Base-by-base conservation (phyloP, 2,888 invertebrate species). In the Hypena proboscidalis region DNA sequence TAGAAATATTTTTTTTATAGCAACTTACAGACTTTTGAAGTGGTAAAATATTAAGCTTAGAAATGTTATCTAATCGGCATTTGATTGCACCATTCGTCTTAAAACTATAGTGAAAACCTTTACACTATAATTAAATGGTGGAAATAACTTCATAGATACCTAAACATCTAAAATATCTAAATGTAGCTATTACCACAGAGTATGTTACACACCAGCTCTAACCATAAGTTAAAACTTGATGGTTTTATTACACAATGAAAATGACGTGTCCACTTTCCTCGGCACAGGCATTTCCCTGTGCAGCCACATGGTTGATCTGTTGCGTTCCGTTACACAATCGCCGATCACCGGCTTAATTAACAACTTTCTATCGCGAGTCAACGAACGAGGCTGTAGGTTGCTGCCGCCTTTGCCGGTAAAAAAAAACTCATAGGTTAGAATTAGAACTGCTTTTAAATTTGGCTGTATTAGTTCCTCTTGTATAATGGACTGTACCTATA, bases 311-410 rank as follows among this genome's bases (percentile, higher is more conserved):
- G 57, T 67, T 67, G 66, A 72, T 73, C 74, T 70, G 77, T 80
- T 83, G 74, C 80, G 72, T 79, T 75, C 69, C 38, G 72, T 88
- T 86, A 79, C 80, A 85, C 85, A 89, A 88, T 83, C 77, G 69
- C 71, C 83, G 77, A 84, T 85, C 82, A 73, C 67, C 68, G 68
- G 65, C 74, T 74, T 86, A 85, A 86, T 87, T 87, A 85, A 74
- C 75, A 80, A 88, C 89, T 89, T 89, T 89, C 89, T 86, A 88
- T 73, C 61, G 59, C 70, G 75, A 85, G 86, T 85, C 87, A 85
- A 83, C 75, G 85, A 77, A 83, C 86, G 77, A 61, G 51, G 51
- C 56, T 62, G 65, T 65, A 40, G 43, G 59, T 46, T 40, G 51
- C 47, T 66, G 56, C 58, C 33, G 47, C 29, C 41, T 54, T 56